Conservation (phyloP, 1,140 invertebrate genomes). For the Drosophila kanapiae region DNA sequence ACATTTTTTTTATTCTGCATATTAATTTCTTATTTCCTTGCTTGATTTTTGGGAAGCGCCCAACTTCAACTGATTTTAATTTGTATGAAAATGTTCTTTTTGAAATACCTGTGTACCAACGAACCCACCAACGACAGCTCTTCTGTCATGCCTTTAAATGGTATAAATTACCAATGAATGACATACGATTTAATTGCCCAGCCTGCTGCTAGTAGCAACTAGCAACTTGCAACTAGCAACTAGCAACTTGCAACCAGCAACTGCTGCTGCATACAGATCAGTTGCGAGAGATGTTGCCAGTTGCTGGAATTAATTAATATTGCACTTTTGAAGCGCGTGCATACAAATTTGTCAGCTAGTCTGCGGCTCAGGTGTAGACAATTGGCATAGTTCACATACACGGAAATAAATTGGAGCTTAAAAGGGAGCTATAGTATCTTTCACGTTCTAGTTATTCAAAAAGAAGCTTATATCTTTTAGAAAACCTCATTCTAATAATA, state of each 20-base stretch:
- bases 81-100: background rate
- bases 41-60: background rate
- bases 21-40: background rate
- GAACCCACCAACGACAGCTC: constrained; percentile 22
- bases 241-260: constrained; percentile 59
- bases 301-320: constrained; percentile 84
- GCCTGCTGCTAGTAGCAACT: constrained; percentile 50
- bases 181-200: constrained; percentile 85
- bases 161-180: constrained; percentile 85
- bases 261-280: constrained; percentile 51
- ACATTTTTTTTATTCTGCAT: background rate
- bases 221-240: constrained; percentile 59
- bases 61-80: background rate
- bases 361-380: constrained; percentile 68
- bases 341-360: constrained; percentile 83
- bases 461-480: background rate
- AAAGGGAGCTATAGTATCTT: too few species aligned
- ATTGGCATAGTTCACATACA: constrained; percentile 81
- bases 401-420: background rate
- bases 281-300: constrained; percentile 40
- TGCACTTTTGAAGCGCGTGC: constrained; percentile 84
- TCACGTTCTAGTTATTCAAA: background rate
- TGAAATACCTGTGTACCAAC: constrained; percentile 1
- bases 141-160: constrained; percentile 71
- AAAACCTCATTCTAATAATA: too few species aligned